phyloP scores from a whole-genome alignment of 2,113 vertebrate genomes.

The Spermophilus dauricus region DNA sequence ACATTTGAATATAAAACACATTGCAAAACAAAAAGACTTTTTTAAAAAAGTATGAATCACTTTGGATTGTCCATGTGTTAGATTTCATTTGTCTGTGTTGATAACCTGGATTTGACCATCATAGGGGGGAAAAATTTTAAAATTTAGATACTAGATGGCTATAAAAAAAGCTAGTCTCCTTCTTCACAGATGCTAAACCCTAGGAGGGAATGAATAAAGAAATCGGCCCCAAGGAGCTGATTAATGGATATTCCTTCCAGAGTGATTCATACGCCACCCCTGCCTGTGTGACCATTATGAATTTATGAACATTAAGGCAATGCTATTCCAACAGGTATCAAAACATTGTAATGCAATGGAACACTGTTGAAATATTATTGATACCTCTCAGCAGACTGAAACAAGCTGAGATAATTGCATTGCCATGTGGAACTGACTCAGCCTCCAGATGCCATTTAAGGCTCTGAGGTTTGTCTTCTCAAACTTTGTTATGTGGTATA shows the following conservation, averaged over 20 bases:
- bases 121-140: not conserved
- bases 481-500: constrained; percentile 22
- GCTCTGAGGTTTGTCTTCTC: constrained; percentile 45
- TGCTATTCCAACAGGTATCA: constrained; percentile 73
- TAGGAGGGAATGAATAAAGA: constrained; percentile 47
- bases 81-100: not conserved
- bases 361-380: constrained; percentile 56
- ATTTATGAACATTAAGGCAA: constrained; percentile 75
- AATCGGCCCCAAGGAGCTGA: constrained; percentile 41
- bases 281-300: constrained; percentile 55
- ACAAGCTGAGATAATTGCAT: constrained; percentile 65
- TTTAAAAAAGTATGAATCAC: not conserved
- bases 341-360: constrained; percentile 67
- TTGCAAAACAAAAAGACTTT: not conserved
- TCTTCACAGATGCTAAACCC: not conserved
- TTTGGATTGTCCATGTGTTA: not conserved
- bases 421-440: constrained; percentile 11
- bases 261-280: constrained; percentile 40
- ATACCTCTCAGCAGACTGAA: constrained; percentile 70
- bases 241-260: constrained; percentile 45
- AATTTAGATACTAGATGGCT: not conserved
- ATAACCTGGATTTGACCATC: not conserved
- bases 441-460: constrained; percentile 34
- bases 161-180: not conserved
- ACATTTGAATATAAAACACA: not conserved